These are phyloP conservation scores for Ichneumon xanthorius DNA, from an alignment of 2,888 invertebrate genomes.

Conservation along the genomic window DNA sequence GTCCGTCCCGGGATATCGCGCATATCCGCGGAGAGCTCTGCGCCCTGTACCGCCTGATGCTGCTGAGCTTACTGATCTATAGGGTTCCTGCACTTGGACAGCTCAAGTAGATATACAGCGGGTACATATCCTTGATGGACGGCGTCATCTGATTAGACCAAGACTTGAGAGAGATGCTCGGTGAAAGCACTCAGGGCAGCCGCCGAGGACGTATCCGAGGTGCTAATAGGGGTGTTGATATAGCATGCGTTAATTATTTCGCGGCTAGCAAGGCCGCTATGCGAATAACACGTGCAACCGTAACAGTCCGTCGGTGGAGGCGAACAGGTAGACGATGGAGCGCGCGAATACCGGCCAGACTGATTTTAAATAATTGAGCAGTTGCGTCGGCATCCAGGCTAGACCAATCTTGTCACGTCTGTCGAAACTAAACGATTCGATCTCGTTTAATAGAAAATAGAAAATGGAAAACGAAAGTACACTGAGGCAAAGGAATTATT, in stretches of 20 bases:
- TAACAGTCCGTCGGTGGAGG: too few species aligned
- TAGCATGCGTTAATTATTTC: conserved; percentile 9
- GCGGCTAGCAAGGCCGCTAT: background rate
- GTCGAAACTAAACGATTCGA: too few species aligned
- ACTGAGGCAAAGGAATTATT: too few species aligned
- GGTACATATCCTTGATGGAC: conserved; percentile 56
- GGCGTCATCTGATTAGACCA: conserved; percentile 57
- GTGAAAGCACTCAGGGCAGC: conserved; percentile 46
- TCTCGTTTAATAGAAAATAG: too few species aligned
- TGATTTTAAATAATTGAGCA: too few species aligned
- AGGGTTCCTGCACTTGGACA: conserved; percentile 20
- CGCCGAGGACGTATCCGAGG: conserved; percentile 28
- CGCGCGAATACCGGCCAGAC: too few species aligned
- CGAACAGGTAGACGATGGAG: too few species aligned
- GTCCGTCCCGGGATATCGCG: background rate
- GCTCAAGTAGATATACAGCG: conserved; percentile 54
- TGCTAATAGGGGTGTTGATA: conserved; percentile 40
- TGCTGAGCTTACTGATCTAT: conserved; percentile 7
- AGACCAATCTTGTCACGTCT: too few species aligned
- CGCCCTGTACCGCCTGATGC: conserved; percentile 1
- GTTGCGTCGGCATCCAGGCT: too few species aligned
- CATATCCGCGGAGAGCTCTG: background rate
- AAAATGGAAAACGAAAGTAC: too few species aligned
- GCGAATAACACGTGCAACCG: background rate
- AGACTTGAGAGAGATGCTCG: conserved; percentile 47